Evolutionary conservation across 2,888 invertebrate genomes (phyloP), one percentile per base, ranked within the genome.

Genomic region (Lasioglossum malachurum): DNA sequence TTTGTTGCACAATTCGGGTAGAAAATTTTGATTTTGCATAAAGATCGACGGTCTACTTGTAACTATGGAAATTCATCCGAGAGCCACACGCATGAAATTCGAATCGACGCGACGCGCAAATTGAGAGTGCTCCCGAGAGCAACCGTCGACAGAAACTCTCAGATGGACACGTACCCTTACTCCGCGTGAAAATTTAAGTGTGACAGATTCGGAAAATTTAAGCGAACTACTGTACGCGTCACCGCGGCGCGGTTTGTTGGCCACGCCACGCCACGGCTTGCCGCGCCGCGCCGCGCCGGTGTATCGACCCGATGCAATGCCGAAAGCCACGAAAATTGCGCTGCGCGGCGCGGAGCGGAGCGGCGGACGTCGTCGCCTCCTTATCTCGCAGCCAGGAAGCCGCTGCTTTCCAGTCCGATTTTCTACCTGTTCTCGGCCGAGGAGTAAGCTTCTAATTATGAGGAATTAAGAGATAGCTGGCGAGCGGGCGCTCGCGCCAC

Each of bases 251-350:
- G 53, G 53, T n/a, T 31, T 64, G 80, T 75, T 27, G 88, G 38
- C 46, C 76, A 77, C 80, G 44, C 7, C 7, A 7, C 38, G 35
- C n/a, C n/a, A n/a, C n/a, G n/a, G n/a, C n/a, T n/a, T n/a, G n/a
- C n/a, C n/a, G n/a, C n/a, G 38, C 46, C 76, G 75, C 80, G 44
- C 7, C 7, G 0, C 38, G 35, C 1, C 35, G 67, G 82, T 83
- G 86, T 89, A 91, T 89, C 89, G 90, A 91, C 75, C 89, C 76
- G 27, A n/a, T 14, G 31, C 64, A 31, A 31, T 53, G 16, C 72
- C 60, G 71, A 49, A 69, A 72, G 64, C 60, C 64, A 76, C 78
- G 78, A 82, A 67, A 89, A 89, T 85, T 83, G 78, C 84, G 41
- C n/a, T n/a, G n/a, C n/a, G n/a, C n/a, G n/a, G n/a, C n/a, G n/a